Evolutionary conservation across 2,888 invertebrate genomes (phyloP), one percentile per base, ranked within the genome.

Genomic region (Polydrusus cervinus): DNA sequence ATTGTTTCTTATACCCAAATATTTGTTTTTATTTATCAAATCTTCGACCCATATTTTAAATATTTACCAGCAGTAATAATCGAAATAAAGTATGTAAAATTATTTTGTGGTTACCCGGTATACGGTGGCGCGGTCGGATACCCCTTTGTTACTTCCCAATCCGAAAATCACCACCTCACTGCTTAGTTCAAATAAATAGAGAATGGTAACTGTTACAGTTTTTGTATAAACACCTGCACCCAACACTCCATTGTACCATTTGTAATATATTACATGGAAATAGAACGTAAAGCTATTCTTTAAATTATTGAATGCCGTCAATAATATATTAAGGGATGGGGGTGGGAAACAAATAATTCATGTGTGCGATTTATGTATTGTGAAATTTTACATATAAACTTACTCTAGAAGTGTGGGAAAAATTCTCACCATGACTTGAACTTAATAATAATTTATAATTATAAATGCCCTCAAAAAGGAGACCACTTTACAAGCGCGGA

Each of bases 301-400:
- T 61, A 57, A 64, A 72, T 49, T 66, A 72, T 73, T 69, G 74
- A 76, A 78, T 57, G 62, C 68, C 66, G 76, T 67, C 74, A 78
- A 76, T 68, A 73, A 69, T 64, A 45, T 64, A 8, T 43, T 64
- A 49, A 49, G 69, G 64, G 40, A 61, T 65, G 74, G 55, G 65
- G 65, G 65, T 62, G 74, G 64, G 51, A 69, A 69, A 66, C 74
- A 74, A 74, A 74, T 62, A 68, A 53, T 64, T 66, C 53, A 34
- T 40, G 16, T 53, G 66, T 53, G 38, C 53, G 38, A 43, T 51
- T 62, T 71, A 43, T 55, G 30, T 57, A 57, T 71, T 67, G 61
- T 66, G 16, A 16, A 60, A 60, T 72, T 57, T 60, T 53, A 47
- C 51, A 67, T 60, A 34, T 25, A 16, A 34, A 20, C 51, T 47